Evolutionary conservation across 1,140 invertebrate genomes (phyloP), one percentile per base, ranked within the genome.

Genomic region (Metopolophium dirhodum): DNA sequence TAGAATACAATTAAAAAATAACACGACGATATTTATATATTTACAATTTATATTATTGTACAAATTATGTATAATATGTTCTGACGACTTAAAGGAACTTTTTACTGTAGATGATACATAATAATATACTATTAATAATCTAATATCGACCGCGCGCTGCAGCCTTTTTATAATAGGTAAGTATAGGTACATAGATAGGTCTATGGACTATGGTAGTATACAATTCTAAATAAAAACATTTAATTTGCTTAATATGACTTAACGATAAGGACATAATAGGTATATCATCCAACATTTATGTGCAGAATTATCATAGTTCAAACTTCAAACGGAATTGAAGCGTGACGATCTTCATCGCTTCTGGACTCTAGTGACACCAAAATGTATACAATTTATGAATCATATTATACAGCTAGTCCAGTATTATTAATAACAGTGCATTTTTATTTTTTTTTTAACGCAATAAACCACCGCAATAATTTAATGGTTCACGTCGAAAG

Each of bases 1-100:
- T 30, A n/a, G n/a, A n/a, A 77, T 7, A 18, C n/a, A 35, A 77
- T n/a, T 77, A 77, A 77, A 77, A 77, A 77, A 77, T 18, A 77
- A 77, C 61, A n/a, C 61, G n/a, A 77, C 61, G 14, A 77, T 77
- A 77, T 68, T 68, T 68, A n/a, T 77, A 77, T 77, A 77, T 77
- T 77, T 77, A 77, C 61, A 77, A 6, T 77, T 77, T n/a, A 77
- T 77, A 77, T 77, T 77, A 77, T 77, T 77, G 8, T 77, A 77
- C n/a, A 77, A 18, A 77, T 77, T 77, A 68, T 68, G 2, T 68
- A 68, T n/a, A 77, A 26, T 57, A 77, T 77, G 4, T 77, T 77
- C 1, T 77, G n/a, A n/a, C 14, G 14, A n/a, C 61, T 77, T 77
- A 77, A 77, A 77, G 61, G 61, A 77, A 77, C 61, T 77, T 77